Base-by-base conservation (phyloP, 2,797 vertebrate species). In the Florisuga fusca region DNA sequence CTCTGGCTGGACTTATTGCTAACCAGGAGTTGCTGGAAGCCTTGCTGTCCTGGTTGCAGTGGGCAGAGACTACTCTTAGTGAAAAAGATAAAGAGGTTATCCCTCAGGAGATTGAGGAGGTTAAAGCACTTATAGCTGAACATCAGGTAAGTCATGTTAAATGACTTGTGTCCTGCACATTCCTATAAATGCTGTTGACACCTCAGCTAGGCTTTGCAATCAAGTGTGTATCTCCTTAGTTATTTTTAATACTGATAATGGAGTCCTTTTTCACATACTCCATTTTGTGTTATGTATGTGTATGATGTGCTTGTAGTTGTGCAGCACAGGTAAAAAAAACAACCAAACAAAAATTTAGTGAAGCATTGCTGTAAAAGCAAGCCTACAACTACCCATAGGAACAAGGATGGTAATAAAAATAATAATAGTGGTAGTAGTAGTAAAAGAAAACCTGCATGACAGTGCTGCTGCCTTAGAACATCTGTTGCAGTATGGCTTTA, bases 41-140 rank as follows among this genome's bases (percentile, higher is more conserved):
- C 50, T 97, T 99, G 90, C 97, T 99, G 90, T 98, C 97, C 6
- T 99, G 99, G 99, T 96, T 99, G 50, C 99, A 99, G 93, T 99
- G 99, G 99, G 99, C 99, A 26, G 99, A 99, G 96, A 98, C 98
- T 55, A 99, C 98, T 6, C 98, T 99, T 10, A 98, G 96, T 3
- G 98, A 99, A 72, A 99, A 99, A 94, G 99, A 99, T 97, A 99
- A 99, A 79, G 99, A 99, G 84, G 51, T 91, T 12, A 97, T 99
- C 77, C 99, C 99, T 12, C 99, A 99, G 97, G 99, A 99, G 96
- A 98, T 99, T 2, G 99, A 99, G 61, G 99, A 99, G 67, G 98
- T 99, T 94, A 99, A 99, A 97, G 96, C 96, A 9, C 99, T 99
- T 91, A 99, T 99, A 88, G 98, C 98, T 1, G 99, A 99, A 76